Base-by-base conservation (phyloP, 1,140 invertebrate genomes). In the Lepidurus packardi region DNA sequence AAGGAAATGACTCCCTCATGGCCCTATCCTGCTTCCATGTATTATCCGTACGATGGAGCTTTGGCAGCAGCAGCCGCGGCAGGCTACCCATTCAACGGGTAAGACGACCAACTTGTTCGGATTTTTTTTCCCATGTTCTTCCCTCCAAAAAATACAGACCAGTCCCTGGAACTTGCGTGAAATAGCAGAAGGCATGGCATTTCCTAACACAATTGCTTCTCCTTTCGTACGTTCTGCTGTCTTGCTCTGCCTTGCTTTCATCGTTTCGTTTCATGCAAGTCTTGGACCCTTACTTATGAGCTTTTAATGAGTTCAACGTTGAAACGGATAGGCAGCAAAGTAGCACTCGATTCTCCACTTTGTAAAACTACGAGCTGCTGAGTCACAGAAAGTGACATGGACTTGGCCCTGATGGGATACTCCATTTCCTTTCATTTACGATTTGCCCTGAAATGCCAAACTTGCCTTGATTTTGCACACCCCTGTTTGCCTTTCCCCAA, bases 41-140 rank as follows among this genome's bases (percentile, higher is more conserved):
- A 96, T 85, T 93, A 94, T 86, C 93, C 93, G 47, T 95, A 95
- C 85, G 93, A 96, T 82, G 80, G 81, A 21, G 73, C 80, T 42
- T 77, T 82, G 13, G 73, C 78, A 44, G 43, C 82, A 8, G 90
- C 92, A 73, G 92, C 93, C 81, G 43, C 82, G 10, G 90, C 92
- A 74, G 92, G 93, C 81, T 96, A 96, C 87, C 92, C 93, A 79
- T 95, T 95, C 87, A 95, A 94, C 86, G 94, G 94, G 94, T 95
- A 87, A 94, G 93, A 90, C 73, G 13, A 76, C 21, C 80, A 80
- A 80, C 41, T 21, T 77, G 73, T 42, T 73, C 73, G 34, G 25
- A 34, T 25, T 78, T 43, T 11, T 77, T 75, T 75, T 75, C 74
- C 24, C 43, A 1, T 65, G n/a, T 65, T n/a, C 42, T 77, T 21